phyloP scores from a whole-genome alignment of 2,888 invertebrate species.

The Drosophila leonis region DNA sequence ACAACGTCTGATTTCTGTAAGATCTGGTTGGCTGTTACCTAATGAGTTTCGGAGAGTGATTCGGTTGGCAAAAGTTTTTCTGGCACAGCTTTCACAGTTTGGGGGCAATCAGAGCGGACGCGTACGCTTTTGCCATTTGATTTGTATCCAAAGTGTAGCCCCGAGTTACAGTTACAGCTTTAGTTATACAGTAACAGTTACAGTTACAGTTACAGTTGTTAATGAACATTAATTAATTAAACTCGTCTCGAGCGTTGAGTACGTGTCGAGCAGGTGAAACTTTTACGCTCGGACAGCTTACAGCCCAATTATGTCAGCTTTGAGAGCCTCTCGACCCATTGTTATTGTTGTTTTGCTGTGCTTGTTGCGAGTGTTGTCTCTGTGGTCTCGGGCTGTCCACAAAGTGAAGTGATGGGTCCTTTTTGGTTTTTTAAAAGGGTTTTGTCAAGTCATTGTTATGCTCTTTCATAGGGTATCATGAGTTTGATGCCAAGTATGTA shows the following conservation, averaged over 20 bases:
- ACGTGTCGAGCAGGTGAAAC: constrained; percentile 59
- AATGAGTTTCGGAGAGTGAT: constrained; percentile 72
- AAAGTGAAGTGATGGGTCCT: constrained; percentile 4
- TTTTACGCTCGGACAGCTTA: constrained; percentile 45
- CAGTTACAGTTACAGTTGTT: constrained; percentile 46
- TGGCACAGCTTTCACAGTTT: constrained; percentile 3
- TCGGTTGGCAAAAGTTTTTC: constrained; percentile 48
- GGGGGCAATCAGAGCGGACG: constrained; percentile 59
- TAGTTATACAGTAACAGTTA: constrained; percentile 28
- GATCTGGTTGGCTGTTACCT: constrained; percentile 60
- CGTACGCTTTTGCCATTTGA: constrained; percentile 54
- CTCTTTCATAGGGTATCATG: not conserved
- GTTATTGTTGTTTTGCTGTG: constrained; percentile 17
- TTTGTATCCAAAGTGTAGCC: constrained; percentile 57
- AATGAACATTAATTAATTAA: constrained; percentile 78
- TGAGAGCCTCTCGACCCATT: constrained; percentile 5
- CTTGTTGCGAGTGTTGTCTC: constrained; percentile 12
- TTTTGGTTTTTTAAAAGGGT: constrained; percentile 6
- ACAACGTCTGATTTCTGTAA: constrained; percentile 75
- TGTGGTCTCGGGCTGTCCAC: constrained; percentile 27
- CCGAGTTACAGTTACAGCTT: constrained; percentile 11
- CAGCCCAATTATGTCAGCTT: constrained; percentile 66
- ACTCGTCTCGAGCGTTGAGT: constrained; percentile 33
- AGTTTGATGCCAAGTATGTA: not conserved
- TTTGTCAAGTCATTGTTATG: constrained; percentile 31